phyloP scores from a whole-genome alignment of 2,888 invertebrate species.

The Leptinotarsa juncta region DNA sequence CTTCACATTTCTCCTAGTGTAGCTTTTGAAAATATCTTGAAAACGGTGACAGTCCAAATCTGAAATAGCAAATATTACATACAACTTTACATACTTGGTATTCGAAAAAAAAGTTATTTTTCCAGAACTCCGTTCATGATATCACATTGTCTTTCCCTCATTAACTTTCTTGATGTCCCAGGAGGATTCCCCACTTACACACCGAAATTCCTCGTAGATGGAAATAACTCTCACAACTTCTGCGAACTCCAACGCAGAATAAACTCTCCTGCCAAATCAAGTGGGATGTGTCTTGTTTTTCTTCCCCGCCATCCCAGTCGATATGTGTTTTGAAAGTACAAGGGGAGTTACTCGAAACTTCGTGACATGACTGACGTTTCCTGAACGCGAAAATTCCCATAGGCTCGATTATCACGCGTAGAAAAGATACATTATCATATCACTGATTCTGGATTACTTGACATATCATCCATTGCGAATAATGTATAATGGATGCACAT shows the following conservation, averaged over 20 bases:
- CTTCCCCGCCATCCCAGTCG: neutral
- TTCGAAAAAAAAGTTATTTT: no score
- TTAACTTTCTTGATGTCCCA: no score
- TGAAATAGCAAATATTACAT: no score
- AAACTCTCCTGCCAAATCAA: constrained; percentile 27
- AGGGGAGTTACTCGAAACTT: constrained; percentile 21
- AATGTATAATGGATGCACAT: no score
- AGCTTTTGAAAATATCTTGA: no score
- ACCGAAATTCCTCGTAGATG: constrained; percentile 11
- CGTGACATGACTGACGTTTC: constrained; percentile 6
- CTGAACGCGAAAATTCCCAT: neutral
- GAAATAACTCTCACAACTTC: constrained; percentile 23
- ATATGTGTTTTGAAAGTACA: constrained; percentile 23
- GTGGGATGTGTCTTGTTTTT: constrained; percentile 23
- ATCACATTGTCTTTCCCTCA: no score
- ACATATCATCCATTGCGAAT: neutral
- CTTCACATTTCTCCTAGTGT: no score
- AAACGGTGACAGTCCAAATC: no score
- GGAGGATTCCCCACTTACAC: neutral
- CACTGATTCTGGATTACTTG: neutral
- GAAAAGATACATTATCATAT: constrained; percentile 9
- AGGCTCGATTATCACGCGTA: constrained; percentile 1
- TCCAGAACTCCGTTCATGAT: no score
- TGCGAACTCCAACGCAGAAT: constrained; percentile 8
- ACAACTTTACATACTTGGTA: no score